These are phyloP conservation scores for Linyphia triangularis DNA, from an alignment of 2,888 invertebrate species.

Conservation along the genomic window DNA sequence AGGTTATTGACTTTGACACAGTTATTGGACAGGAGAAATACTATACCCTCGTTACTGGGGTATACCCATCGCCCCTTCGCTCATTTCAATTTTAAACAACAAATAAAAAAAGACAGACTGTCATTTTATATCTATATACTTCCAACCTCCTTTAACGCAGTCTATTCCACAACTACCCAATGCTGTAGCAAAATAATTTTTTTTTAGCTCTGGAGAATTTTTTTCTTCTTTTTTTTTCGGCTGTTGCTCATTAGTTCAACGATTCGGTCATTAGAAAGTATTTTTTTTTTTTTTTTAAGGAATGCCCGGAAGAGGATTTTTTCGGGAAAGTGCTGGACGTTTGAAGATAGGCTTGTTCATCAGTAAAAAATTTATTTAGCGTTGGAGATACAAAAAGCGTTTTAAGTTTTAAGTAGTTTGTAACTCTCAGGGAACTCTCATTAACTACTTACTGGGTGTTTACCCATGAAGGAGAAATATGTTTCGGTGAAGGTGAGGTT, in stretches of 20 bases:
- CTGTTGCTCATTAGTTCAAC: slow-evolving; percentile 45
- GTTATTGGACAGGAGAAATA: slow-evolving; percentile 34
- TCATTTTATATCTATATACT: slow-evolving; percentile 17
- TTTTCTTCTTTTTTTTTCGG: slow-evolving; percentile 32
- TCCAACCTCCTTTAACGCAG: neutral
- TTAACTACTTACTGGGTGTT: slow-evolving; percentile 32
- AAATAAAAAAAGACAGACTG: slow-evolving; percentile 11
- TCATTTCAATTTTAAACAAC: slow-evolving; percentile 32
- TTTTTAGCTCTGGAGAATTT: slow-evolving; percentile 2
- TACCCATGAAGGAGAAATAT: neutral
- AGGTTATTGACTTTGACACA: slow-evolving; percentile 51
- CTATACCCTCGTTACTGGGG: slow-evolving; percentile 26
- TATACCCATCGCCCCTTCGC: neutral
- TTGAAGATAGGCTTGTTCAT: slow-evolving; percentile 3
- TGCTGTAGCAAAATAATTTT: neutral
- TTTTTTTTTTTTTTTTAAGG: slow-evolving; percentile 2
- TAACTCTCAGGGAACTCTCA: slow-evolving; percentile 8
- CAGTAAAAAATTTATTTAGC: slow-evolving; percentile 1
- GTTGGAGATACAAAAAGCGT: slow-evolving; percentile 23
- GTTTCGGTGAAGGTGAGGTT: neutral
- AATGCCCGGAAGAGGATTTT: neutral
- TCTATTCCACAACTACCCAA: neutral
- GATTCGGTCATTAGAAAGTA: slow-evolving; percentile 54
- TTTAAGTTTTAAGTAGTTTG: slow-evolving; percentile 56
- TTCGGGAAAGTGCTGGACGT: neutral